Conservation (phyloP, 2,113 vertebrate species). For the Microtus montanus region DNA sequence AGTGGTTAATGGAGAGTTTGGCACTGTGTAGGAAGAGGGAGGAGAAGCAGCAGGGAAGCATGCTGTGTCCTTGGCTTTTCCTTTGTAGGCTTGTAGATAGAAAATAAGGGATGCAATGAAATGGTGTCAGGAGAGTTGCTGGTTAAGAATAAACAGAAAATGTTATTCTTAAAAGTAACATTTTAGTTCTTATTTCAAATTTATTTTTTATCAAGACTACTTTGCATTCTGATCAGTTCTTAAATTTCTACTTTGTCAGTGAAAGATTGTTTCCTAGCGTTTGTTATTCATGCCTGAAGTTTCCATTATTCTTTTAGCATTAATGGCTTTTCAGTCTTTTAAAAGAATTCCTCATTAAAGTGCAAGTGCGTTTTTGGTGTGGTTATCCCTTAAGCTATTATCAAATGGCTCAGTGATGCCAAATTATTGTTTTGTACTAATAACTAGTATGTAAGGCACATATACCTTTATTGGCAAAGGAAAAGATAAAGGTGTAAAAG, state of each 20-base stretch:
- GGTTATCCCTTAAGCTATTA: not conserved
- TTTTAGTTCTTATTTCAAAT: slow-evolving; percentile 42
- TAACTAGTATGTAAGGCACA: not conserved
- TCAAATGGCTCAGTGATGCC: not conserved
- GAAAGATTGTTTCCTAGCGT: not conserved
- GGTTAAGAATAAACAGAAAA: slow-evolving; percentile 34
- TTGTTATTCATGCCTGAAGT: not conserved
- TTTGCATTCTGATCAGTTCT: not conserved
- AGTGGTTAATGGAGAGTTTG: not conserved
- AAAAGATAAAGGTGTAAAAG: not conserved
- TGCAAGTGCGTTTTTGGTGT: not conserved
- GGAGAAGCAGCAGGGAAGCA: not conserved
- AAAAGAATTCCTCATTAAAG: slow-evolving; percentile 42
- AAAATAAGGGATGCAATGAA: not conserved
- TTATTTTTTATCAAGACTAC: not conserved
- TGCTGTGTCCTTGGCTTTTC: not conserved
- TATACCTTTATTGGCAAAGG: slow-evolving; percentile 14
- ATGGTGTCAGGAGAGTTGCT: not conserved
- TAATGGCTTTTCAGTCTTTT: slow-evolving; percentile 30
- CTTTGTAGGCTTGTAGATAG: not conserved
- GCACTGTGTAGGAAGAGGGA: not conserved
- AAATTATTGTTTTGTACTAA: not conserved
- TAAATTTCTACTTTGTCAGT: not conserved
- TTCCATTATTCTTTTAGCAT: slow-evolving; percentile 10
- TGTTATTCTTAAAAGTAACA: slow-evolving; percentile 25